Evolutionary conservation across 2,113 vertebrate species (phyloP).

Genomic region (Etheostoma cragini): DNA sequence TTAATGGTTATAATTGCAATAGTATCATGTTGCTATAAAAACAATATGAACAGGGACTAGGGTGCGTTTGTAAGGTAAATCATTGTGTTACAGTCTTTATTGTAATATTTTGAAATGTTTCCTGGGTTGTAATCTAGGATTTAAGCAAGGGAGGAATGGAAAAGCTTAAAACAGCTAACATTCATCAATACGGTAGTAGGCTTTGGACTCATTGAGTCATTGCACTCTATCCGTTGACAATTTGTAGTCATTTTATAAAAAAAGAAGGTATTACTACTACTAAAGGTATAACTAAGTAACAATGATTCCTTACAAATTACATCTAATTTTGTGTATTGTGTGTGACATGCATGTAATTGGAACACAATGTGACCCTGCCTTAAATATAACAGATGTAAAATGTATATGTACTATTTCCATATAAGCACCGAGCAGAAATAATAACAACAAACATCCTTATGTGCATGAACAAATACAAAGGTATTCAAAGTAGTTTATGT

Average conservation of each 20-base stretch:
- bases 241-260: neutral
- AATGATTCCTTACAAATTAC: neutral
- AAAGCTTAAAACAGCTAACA: neutral
- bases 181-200: neutral
- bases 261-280: too few relatives aligned
- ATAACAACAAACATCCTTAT: slow-evolving; percentile 19
- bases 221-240: neutral
- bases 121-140: neutral
- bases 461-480: slow-evolving; percentile 47
- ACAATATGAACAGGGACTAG: neutral
- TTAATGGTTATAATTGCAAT: neutral
- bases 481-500: slow-evolving; percentile 68
- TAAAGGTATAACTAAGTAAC: neutral
- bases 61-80: neutral
- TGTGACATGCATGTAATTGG: neutral
- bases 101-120: neutral
- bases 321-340: neutral
- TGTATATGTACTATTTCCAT: neutral
- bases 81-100: neutral
- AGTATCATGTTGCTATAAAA: neutral
- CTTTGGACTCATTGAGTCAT: neutral
- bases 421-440: neutral
- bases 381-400: neutral
- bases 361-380: neutral
- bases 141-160: neutral